Conservation (phyloP, 2,888 invertebrate genomes). For the Hydriomena furcata region DNA sequence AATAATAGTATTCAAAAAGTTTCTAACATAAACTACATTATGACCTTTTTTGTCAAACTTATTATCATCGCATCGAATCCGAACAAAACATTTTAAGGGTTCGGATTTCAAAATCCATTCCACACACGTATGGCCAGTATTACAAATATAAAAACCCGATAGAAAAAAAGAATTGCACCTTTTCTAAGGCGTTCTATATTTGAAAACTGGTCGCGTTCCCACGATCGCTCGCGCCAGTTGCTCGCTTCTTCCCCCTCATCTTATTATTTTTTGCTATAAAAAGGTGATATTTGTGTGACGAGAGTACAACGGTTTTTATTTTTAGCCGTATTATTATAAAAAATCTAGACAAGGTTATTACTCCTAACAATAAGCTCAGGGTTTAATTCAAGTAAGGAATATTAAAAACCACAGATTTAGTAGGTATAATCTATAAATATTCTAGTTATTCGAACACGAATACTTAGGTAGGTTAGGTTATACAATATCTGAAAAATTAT, state of each 20-base stretch:
- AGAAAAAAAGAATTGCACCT: slow-evolving; percentile 80
- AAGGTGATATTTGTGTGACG: slow-evolving; percentile 68
- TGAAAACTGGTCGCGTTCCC: slow-evolving; percentile 80
- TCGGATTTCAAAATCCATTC: slow-evolving; percentile 70
- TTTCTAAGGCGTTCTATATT: slow-evolving; percentile 81
- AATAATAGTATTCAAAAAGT: slow-evolving; percentile 9
- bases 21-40: slow-evolving; percentile 19
- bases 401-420: too few relatives aligned
- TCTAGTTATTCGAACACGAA: too few relatives aligned
- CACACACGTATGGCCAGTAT: slow-evolving; percentile 59
- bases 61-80: slow-evolving; percentile 34
- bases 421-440: too few relatives aligned
- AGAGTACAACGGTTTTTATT: slow-evolving; percentile 51
- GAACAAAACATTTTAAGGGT: slow-evolving; percentile 47
- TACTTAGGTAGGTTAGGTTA: too few relatives aligned
- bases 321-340: slow-evolving; percentile 32
- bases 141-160: slow-evolving; percentile 63
- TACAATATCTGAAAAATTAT: neutral
- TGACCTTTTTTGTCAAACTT: slow-evolving; percentile 28
- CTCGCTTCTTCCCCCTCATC: slow-evolving; percentile 67
- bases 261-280: slow-evolving; percentile 62
- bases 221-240: slow-evolving; percentile 83
- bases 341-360: slow-evolving; percentile 16
- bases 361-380: slow-evolving; percentile 6
- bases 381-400: too few relatives aligned